These are phyloP conservation scores for Carassius auratus DNA, from an alignment of 2,113 vertebrate species.

Conservation along the genomic window DNA sequence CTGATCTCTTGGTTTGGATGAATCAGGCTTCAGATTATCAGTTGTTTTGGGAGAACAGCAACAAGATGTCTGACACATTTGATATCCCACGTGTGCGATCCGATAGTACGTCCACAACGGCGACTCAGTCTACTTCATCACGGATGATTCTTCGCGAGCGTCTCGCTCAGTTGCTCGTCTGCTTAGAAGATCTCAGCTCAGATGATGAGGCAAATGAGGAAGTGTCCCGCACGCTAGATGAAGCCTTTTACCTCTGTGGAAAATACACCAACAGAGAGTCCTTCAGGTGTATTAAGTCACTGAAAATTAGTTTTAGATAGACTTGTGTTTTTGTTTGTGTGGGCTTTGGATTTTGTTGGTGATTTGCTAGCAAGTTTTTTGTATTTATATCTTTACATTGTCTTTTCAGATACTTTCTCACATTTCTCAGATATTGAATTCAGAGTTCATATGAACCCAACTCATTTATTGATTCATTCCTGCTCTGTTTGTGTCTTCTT, in stretches of 20 bases:
- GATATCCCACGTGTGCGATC: constrained; percentile 65
- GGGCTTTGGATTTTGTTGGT: background rate
- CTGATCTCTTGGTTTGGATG: background rate
- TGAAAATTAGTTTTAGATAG: background rate
- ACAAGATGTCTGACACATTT: constrained; percentile 40
- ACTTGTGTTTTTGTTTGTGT: background rate
- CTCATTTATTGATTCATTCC: background rate
- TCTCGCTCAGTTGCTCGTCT: constrained; percentile 77
- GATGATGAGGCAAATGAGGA: constrained; percentile 79
- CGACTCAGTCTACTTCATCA: constrained; percentile 62
- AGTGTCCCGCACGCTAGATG: constrained; percentile 80
- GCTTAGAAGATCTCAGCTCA: constrained; percentile 81
- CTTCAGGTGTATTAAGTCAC: constrained; percentile 68
- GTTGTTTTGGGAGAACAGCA: background rate
- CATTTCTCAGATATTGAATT: background rate
- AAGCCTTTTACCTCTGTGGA: constrained; percentile 79
- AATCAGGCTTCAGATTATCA: background rate
- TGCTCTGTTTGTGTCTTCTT: constrained; percentile 30
- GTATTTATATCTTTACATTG: background rate
- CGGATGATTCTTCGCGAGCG: constrained; percentile 78
- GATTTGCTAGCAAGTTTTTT: background rate
- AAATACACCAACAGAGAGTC: constrained; percentile 64
- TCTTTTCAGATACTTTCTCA: background rate
- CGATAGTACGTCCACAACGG: constrained; percentile 71
- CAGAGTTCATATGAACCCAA: background rate